Evolutionary conservation across 2,888 invertebrate genomes (phyloP).

Genomic region (Thereva nobilitata): DNA sequence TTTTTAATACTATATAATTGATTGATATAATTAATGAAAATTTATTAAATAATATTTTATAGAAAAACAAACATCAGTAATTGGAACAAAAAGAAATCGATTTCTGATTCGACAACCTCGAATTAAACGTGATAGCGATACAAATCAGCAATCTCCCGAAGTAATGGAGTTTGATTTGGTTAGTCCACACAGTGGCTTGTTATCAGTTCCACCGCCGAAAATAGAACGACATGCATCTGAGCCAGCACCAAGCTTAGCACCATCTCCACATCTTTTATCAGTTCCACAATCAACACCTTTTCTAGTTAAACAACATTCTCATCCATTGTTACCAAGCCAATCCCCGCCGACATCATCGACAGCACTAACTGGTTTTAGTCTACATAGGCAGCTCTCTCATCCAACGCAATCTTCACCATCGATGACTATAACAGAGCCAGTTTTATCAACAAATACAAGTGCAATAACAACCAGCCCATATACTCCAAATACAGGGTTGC

Average conservation of each 20-base stretch:
- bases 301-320: constrained; percentile 70
- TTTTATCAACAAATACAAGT: constrained; percentile 33
- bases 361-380: constrained; percentile 48
- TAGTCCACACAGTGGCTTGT: constrained; percentile 49
- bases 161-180: constrained; percentile 53
- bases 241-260: constrained; percentile 61
- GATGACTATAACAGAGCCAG: constrained; percentile 38
- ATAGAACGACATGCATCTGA: constrained; percentile 66
- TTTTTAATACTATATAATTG: too few species aligned
- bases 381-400: constrained; percentile 63
- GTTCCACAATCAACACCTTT: constrained; percentile 63
- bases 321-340: constrained; percentile 67
- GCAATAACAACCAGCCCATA: constrained; percentile 35
- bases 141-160: constrained; percentile 56
- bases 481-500: constrained; percentile 31
- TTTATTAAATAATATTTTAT: constrained; percentile 10
- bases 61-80: constrained; percentile 42
- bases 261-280: constrained; percentile 63
- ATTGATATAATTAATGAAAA: background rate
- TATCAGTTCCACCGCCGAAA: constrained; percentile 60
- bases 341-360: constrained; percentile 52
- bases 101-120: constrained; percentile 69
- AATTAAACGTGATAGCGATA: constrained; percentile 68
- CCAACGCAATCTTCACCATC: constrained; percentile 51
- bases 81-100: constrained; percentile 67